phyloP scores from a whole-genome alignment of 2,797 vertebrate species.

The Artibeus jamaicensis region DNA sequence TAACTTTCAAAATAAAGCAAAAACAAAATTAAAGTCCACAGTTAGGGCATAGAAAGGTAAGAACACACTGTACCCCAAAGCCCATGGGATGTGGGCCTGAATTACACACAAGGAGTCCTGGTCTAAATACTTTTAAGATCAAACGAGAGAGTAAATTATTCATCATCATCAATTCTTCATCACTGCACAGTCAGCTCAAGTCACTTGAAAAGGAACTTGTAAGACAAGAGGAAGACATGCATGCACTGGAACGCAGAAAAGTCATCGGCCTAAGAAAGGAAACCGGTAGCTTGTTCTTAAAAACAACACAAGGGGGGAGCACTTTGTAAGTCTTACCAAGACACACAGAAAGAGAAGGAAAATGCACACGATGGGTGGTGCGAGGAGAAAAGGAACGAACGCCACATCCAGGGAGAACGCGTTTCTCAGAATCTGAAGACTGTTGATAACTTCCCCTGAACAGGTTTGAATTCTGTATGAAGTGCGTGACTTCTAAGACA shows the following conservation, averaged over 20 bases:
- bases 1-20: neutral
- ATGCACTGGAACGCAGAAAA: neutral
- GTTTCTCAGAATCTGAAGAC: neutral
- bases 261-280: neutral
- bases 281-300: neutral
- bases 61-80: neutral
- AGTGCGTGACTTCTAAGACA: slow-evolving; percentile 38
- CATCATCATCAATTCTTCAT: neutral
- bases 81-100: neutral
- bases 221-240: neutral
- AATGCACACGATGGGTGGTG: neutral
- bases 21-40: slow-evolving; percentile 2
- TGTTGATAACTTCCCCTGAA: neutral
- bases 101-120: neutral
- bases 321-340: neutral
- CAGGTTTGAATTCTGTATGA: slow-evolving; percentile 19
- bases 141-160: neutral
- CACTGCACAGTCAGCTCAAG: neutral
- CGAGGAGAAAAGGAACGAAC: slow-evolving; percentile 3
- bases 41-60: neutral
- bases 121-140: neutral
- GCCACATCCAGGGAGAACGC: neutral
- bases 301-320: neutral
- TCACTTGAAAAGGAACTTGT: neutral
- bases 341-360: neutral